Base-by-base conservation (phyloP, 92 coral and sea anemone genomes). In the Palythoa grandis region DNA sequence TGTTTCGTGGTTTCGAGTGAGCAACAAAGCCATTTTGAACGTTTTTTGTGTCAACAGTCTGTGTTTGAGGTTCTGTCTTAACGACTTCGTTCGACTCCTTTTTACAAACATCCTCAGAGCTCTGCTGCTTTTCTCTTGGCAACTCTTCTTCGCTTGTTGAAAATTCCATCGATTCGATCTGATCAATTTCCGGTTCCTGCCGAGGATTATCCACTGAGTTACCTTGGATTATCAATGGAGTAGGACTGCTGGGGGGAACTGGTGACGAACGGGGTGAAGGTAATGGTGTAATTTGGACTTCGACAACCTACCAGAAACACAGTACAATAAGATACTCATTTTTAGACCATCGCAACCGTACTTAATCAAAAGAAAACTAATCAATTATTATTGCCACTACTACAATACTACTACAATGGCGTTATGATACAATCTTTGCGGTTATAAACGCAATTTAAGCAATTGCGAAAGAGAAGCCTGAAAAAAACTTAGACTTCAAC, bases 241-340 rank as follows among this genome's bases (percentile, higher is more conserved):
- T 53, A 9, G 79, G 50, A 22, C 12, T 40, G 24, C 35, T 25
- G 53, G 53, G 38, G 7, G 84, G 84, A n/a, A 79, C 72, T 47
- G 84, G 84, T 22, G 84, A 79, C 70, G 74, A 80, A 39, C 85
- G 74, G 24, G 85, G 85, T 11, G 85, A 80, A 5, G 85, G 85
- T 17, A 80, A 66, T 24, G 85, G 85, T 40, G 85, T 80, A 24
- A 80, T 58, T 47, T 80, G 85, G 52, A 80, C 85, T 37, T 80
- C 85, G 4, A 80, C 85, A 43, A 65, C 73, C 85, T 80, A n/a
- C 19, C 85, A 43, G 65, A 47, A 35, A 10, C 71, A 50, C 40
- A 66, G 1, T 24, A 11, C 5, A 69, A 16, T 22, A 25, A 69
- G 43, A 69, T 9, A 35, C 29, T 65, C 17, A 2, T 16, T 3